phyloP scores from a whole-genome alignment of 2,113 vertebrate genomes.

The Nestor notabilis region DNA sequence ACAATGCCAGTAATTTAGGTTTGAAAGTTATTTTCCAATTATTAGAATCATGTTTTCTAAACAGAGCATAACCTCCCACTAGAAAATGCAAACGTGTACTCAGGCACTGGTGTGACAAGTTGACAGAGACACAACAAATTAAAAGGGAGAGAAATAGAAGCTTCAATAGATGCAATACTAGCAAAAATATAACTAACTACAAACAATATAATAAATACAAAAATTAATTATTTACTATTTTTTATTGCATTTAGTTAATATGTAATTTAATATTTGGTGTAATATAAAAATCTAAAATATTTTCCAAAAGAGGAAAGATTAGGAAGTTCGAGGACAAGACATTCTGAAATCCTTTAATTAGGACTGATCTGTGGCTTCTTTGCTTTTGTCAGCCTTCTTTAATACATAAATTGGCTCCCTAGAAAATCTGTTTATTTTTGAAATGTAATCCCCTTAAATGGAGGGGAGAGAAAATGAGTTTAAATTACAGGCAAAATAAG shows the following conservation, averaged over 20 bases:
- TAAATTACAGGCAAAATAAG: conserved; percentile 4
- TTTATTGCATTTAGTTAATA: neutral
- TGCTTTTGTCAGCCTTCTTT: neutral
- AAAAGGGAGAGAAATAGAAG: neutral
- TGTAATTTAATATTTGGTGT: neutral
- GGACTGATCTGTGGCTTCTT: neutral
- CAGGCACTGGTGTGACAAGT: neutral
- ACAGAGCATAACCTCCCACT: neutral
- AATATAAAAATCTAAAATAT: neutral
- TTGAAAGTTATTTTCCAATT: neutral
- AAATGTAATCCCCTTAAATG: conserved; percentile 8
- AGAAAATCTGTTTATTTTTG: conserved; percentile 24
- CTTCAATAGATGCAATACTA: neutral
- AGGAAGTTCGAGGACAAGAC: neutral
- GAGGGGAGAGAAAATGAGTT: neutral
- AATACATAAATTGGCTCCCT: neutral
- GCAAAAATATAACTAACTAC: neutral
- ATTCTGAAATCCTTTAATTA: neutral
- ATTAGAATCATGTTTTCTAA: neutral
- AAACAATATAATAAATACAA: neutral
- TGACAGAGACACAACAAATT: neutral
- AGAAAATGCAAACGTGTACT: neutral
- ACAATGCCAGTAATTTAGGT: neutral
- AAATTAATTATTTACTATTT: neutral
- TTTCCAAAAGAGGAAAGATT: neutral